These are phyloP conservation scores for Catocala nupta DNA, from an alignment of 2,888 invertebrate genomes.

Conservation along the genomic window DNA sequence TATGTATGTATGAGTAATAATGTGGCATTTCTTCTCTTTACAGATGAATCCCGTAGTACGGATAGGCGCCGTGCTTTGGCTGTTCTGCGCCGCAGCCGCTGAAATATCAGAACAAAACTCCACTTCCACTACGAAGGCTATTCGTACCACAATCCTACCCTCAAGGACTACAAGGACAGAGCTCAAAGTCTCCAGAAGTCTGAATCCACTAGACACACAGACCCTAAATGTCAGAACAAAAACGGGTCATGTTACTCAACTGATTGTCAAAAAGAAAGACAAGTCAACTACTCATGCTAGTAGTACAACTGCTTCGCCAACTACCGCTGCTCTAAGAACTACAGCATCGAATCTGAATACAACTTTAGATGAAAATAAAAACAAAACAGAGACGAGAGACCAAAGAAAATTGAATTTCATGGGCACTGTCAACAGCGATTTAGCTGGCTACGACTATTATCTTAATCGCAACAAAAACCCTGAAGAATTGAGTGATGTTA, in stretches of 20 bases:
- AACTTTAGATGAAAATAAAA: conserved; percentile 69
- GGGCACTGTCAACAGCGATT: conserved; percentile 75
- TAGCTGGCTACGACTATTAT: conserved; percentile 84
- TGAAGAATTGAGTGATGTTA: conserved; percentile 79
- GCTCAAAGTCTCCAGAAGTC: conserved; percentile 92
- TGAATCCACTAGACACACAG: conserved; percentile 92
- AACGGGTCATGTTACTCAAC: conserved; percentile 91
- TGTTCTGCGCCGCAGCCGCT: conserved; percentile 66
- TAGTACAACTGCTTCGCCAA: conserved; percentile 67
- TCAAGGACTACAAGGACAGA: conserved; percentile 91
- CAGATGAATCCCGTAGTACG: conserved; percentile 85
- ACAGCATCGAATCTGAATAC: conserved; percentile 59
- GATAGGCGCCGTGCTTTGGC: conserved; percentile 75
- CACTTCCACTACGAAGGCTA: conserved; percentile 77
- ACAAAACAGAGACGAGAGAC: conserved; percentile 79
- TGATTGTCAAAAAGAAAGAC: conserved; percentile 91
- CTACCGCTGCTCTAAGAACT: conserved; percentile 71
- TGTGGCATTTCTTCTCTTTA: conserved; percentile 55
- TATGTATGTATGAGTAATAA: conserved; percentile 17
- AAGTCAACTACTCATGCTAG: conserved; percentile 77
- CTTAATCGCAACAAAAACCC: conserved; percentile 75
- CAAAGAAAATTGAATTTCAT: conserved; percentile 79
- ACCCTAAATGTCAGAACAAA: conserved; percentile 92
- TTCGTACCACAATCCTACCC: conserved; percentile 80
- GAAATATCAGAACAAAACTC: conserved; percentile 72